phyloP scores from a whole-genome alignment of 2,797 vertebrate species.

The Alfaro cultratus region DNA sequence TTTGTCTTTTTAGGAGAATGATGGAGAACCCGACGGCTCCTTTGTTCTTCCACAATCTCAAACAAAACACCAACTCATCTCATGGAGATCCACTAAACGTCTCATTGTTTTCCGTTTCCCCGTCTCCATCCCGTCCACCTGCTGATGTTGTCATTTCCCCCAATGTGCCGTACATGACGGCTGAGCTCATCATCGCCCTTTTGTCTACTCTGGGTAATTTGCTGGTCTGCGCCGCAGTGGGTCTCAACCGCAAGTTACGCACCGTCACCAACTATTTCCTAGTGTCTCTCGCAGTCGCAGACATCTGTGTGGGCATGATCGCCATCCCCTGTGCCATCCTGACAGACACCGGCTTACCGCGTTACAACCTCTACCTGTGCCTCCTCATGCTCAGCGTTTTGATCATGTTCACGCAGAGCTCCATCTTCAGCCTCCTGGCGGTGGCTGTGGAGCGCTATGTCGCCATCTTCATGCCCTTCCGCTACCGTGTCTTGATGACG shows the following conservation, averaged over 20 bases:
- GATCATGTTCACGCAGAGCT: conserved; percentile 84
- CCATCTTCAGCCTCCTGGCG: conserved; percentile 84
- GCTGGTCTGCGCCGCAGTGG: conserved; percentile 79
- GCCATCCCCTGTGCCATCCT: conserved; percentile 85
- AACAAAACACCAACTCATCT: conserved; percentile 15
- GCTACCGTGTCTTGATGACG: conserved; percentile 79
- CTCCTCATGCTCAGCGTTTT: conserved; percentile 83
- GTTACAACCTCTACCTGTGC: conserved; percentile 78
- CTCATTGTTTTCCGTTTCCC: background rate
- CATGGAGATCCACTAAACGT: background rate
- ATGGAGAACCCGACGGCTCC: conserved; percentile 34
- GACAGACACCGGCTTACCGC: conserved; percentile 78
- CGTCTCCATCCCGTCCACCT: conserved; percentile 1
- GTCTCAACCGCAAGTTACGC: conserved; percentile 75
- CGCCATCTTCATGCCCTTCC: conserved; percentile 84
- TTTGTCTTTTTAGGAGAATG: conserved; percentile 23
- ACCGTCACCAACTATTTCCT: conserved; percentile 86
- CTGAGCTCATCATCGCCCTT: conserved; percentile 80
- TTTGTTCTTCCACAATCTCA: conserved; percentile 5
- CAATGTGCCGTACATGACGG: conserved; percentile 75
- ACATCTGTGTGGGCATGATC: conserved; percentile 80
- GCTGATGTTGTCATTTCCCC: conserved; percentile 46
- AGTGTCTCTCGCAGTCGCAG: conserved; percentile 81
- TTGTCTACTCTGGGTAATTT: conserved; percentile 78
- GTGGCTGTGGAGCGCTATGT: conserved; percentile 84